Evolutionary conservation across 2,113 vertebrate genomes (phyloP).

Genomic region (Tragulus kanchil): DNA sequence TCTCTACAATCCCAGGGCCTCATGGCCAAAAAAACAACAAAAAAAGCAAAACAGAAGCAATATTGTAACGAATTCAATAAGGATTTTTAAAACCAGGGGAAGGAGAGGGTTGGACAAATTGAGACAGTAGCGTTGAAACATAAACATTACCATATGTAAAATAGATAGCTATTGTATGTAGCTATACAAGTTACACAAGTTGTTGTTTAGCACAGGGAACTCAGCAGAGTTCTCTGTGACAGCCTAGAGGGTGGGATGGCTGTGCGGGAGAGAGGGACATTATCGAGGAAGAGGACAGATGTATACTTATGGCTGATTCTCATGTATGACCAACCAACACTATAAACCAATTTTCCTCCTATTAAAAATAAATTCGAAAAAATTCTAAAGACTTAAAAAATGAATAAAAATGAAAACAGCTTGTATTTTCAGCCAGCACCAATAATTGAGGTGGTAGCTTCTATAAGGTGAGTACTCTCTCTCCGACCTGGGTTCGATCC

Average conservation of each 20-base stretch:
- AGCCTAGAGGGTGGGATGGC: fast-evolving
- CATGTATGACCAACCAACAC: not conserved
- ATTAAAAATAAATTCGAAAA: not conserved
- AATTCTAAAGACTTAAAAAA: not conserved
- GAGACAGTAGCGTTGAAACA: not conserved
- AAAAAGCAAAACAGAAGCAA: not conserved
- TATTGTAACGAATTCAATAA: not conserved
- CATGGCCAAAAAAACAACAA: not conserved
- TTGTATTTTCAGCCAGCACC: not conserved
- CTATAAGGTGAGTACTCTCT: too few species aligned
- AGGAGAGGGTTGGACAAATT: not conserved
- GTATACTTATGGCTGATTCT: not conserved
- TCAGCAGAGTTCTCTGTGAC: not conserved
- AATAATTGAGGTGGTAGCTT: not conserved
- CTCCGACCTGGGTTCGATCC: too few species aligned
- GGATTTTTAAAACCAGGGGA: not conserved
- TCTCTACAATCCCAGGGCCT: not conserved
- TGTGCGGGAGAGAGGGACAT: not conserved
- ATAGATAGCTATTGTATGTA: not conserved
- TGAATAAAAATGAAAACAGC: not conserved
- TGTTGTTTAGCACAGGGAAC: not conserved
- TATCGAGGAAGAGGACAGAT: not conserved
- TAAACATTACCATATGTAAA: not conserved
- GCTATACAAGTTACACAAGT: not conserved
- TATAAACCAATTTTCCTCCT: not conserved